Conservation (phyloP, 2,888 invertebrate genomes). For the Exephanes ischioxanthus region DNA sequence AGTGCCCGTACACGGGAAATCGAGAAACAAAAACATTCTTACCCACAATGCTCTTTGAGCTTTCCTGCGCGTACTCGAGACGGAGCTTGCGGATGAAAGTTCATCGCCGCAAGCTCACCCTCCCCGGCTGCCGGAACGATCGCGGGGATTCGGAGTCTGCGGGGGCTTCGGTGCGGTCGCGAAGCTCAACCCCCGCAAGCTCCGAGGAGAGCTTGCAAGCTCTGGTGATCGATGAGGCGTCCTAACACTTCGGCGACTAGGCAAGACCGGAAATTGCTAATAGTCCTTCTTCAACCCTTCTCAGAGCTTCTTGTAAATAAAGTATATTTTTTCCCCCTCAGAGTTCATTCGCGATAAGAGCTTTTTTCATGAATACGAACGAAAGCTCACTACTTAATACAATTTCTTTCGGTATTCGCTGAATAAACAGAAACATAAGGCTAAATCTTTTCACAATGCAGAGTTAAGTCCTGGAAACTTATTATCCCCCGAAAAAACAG, state of each 20-base stretch:
- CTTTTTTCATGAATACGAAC: neutral
- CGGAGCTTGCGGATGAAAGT: slow-evolving; percentile 22
- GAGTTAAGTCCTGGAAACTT: neutral
- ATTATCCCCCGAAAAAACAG: neutral
- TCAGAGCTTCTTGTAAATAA: neutral
- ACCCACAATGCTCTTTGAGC: slow-evolving; percentile 27
- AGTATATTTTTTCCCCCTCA: neutral
- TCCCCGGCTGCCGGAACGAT: slow-evolving; percentile 2
- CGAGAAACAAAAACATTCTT: slow-evolving; percentile 52
- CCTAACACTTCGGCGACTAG: slow-evolving; percentile 29
- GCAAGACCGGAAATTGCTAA: slow-evolving; percentile 65
- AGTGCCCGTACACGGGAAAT: slow-evolving; percentile 40
- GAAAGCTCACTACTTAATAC: neutral
- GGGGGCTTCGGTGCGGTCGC: slow-evolving; percentile 23
- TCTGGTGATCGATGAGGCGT: slow-evolving; percentile 64
- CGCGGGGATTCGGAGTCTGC: slow-evolving; percentile 16
- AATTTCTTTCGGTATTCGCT: neutral
- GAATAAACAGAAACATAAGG: neutral
- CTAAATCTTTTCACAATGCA: neutral
- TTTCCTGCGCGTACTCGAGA: slow-evolving; percentile 19
- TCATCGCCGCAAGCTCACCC: slow-evolving; percentile 27
- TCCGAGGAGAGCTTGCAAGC: slow-evolving; percentile 33
- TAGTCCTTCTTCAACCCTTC: slow-evolving; percentile 39
- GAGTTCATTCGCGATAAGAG: neutral
- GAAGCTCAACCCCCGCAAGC: slow-evolving; percentile 21